Evolutionary conservation across 2,888 invertebrate genomes (phyloP).

Genomic region (Pollenia amentaria): DNA sequence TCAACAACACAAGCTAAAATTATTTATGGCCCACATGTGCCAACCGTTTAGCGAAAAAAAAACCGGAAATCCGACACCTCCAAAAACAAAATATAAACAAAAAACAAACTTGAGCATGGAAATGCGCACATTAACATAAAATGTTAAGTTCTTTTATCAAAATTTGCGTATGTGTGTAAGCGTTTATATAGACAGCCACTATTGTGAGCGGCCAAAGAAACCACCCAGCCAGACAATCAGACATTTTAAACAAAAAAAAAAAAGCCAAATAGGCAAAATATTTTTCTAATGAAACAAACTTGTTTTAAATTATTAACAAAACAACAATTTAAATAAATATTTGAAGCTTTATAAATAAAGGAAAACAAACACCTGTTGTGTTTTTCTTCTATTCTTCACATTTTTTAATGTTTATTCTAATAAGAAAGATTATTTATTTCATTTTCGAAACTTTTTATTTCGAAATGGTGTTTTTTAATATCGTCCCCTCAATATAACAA

Average conservation of each 20-base stretch:
- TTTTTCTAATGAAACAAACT: conserved; percentile 13
- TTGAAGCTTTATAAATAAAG: conserved; percentile 27
- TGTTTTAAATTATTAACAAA: conserved; percentile 36
- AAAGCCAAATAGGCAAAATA: too few species aligned
- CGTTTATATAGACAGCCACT: not conserved
- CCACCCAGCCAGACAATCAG: conserved; percentile 27
- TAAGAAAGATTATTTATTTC: conserved; percentile 10
- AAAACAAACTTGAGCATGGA: conserved; percentile 5
- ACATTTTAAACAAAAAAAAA: conserved; percentile 23
- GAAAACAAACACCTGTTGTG: conserved; percentile 40
- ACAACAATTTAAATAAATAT: conserved; percentile 17
- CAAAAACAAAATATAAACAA: conserved; percentile 43
- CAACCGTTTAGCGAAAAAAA: conserved; percentile 59
- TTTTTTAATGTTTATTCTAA: not conserved
- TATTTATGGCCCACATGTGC: conserved; percentile 63
- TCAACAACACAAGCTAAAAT: conserved; percentile 23
- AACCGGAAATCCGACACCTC: conserved; percentile 69
- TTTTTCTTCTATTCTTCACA: not conserved
- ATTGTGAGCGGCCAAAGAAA: conserved; percentile 12
- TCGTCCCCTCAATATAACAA: too few species aligned
- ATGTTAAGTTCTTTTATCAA: not conserved
- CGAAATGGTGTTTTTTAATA: not conserved
- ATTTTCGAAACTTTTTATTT: conserved; percentile 33
- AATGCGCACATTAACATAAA: conserved; percentile 22
- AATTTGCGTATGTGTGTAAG: not conserved